Evolutionary conservation across 2,113 vertebrate species (phyloP).

Genomic region (Pollachius pollachius): DNA sequence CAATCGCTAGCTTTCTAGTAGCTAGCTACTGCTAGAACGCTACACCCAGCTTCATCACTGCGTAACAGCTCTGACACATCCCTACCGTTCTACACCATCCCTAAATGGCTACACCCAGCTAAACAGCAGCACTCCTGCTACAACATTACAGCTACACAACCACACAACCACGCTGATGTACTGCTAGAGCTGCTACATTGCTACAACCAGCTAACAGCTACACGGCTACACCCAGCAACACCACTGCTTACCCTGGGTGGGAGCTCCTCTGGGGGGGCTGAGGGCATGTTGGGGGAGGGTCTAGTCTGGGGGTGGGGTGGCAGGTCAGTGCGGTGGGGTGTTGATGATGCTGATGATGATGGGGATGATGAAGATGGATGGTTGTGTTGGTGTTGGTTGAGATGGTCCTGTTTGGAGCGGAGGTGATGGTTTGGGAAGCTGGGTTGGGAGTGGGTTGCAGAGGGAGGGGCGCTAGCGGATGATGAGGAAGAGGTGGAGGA

Average conservation of each 20-base stretch:
- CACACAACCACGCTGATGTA: too few species aligned
- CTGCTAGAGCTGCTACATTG: neutral
- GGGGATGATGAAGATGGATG: constrained; percentile 23
- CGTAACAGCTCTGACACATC: too few species aligned
- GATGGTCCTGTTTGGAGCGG: constrained; percentile 83
- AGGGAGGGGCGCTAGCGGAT: constrained; percentile 66
- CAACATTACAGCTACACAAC: too few species aligned
- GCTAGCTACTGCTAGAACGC: too few species aligned
- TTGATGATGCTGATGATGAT: constrained; percentile 40
- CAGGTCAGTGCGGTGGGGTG: constrained; percentile 87
- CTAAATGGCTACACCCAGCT: too few species aligned
- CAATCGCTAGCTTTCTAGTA: too few species aligned
- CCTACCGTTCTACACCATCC: too few species aligned
- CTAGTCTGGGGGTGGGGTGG: constrained; percentile 84
- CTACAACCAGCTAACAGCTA: neutral
- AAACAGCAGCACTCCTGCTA: too few species aligned
- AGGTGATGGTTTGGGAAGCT: constrained; percentile 93
- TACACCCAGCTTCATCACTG: too few species aligned
- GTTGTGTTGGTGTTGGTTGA: constrained; percentile 60
- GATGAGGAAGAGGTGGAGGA: constrained; percentile 22
- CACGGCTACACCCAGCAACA: neutral
- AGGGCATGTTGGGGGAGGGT: constrained; percentile 74
- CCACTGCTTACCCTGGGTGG: constrained; percentile 88
- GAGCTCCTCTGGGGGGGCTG: constrained; percentile 84
- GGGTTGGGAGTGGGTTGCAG: constrained; percentile 86